Conservation (phyloP, 2,888 invertebrate genomes). For the Andrena camellia region DNA sequence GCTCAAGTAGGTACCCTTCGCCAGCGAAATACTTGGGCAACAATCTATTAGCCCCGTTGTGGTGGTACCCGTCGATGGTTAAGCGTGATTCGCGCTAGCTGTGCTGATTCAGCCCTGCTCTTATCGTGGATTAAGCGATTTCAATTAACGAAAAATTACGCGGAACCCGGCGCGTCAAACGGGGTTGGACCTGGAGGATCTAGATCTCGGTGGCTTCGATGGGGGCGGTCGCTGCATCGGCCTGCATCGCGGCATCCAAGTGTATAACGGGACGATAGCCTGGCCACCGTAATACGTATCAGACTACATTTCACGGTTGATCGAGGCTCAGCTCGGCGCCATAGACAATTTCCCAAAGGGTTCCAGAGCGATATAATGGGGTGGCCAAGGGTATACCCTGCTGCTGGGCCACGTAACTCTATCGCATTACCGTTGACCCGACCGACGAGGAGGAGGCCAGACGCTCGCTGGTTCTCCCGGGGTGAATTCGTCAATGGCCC, state of each 20-base stretch:
- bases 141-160: conserved; percentile 41
- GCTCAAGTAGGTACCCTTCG: not conserved
- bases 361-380: conserved; percentile 82
- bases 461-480: conserved; percentile 44
- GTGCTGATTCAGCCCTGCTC: not conserved
- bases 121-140: conserved; percentile 23
- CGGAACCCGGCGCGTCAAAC: no score
- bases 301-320: conserved; percentile 84
- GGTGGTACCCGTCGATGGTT: not conserved
- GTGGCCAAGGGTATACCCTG: conserved; percentile 74
- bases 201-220: conserved; percentile 22
- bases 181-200: conserved; percentile 5
- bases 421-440: conserved; percentile 73
- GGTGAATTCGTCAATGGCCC: conserved; percentile 73
- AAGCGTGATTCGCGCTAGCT: not conserved
- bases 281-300: conserved; percentile 77
- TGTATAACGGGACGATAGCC: conserved; percentile 56
- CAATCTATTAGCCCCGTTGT: conserved; percentile 18
- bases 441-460: conserved; percentile 9
- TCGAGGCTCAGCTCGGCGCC: conserved; percentile 77
- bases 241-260: conserved; percentile 28
- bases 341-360: conserved; percentile 84
- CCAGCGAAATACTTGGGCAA: not conserved
- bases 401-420: conserved; percentile 72
- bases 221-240: conserved; percentile 7